Evolutionary conservation across 1,140 invertebrate genomes (phyloP).

Genomic region (Battus philenor): DNA sequence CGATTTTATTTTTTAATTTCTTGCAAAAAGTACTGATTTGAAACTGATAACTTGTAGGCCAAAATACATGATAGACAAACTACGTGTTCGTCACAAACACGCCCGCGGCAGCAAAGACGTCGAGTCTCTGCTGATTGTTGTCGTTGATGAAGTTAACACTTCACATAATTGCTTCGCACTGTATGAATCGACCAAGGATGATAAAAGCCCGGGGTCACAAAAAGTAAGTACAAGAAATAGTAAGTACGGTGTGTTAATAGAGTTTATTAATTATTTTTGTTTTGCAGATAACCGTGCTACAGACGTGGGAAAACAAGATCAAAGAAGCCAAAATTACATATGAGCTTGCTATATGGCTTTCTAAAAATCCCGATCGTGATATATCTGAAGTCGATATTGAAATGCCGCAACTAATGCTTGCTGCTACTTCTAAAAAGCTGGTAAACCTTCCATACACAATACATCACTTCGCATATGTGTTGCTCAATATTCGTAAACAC

Average conservation of each 20-base stretch:
- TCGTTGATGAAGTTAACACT: constrained; percentile 56
- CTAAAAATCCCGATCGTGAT: constrained; percentile 39
- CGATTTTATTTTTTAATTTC: background rate
- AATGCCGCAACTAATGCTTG: no score
- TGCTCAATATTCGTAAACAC: no score
- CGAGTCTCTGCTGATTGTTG: constrained; percentile 33
- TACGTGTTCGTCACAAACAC: constrained; percentile 35
- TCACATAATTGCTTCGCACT: constrained; percentile 42
- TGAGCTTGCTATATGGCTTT: constrained; percentile 39
- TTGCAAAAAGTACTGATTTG: background rate
- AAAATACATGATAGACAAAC: constrained; percentile 57
- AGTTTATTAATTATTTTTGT: background rate
- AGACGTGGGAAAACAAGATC: constrained; percentile 57
- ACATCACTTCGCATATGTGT: no score
- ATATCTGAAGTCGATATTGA: constrained; percentile 45
- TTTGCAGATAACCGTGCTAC: constrained; percentile 16
- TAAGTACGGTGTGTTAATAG: no score
- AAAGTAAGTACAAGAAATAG: constrained; percentile 40
- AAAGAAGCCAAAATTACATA: constrained; percentile 55
- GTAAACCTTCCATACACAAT: no score
- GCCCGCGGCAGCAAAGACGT: constrained; percentile 28
- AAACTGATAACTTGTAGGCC: constrained; percentile 7
- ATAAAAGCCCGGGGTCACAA: constrained; percentile 26
- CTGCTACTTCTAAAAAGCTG: no score
- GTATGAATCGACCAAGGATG: constrained; percentile 43